phyloP scores from a whole-genome alignment of 2,113 vertebrate species.

The Peucedramus taeniatus region DNA sequence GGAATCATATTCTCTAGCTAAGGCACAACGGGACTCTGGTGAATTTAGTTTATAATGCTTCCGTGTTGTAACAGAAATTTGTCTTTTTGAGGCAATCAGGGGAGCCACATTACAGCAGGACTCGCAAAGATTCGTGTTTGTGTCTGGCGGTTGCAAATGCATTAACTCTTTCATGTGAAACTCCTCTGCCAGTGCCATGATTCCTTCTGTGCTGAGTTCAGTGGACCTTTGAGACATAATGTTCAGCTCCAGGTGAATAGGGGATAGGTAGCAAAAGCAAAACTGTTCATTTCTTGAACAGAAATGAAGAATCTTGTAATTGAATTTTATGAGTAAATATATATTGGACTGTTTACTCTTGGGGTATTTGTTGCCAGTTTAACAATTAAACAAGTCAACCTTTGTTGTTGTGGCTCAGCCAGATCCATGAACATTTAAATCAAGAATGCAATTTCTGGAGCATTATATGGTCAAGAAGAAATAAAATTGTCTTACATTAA shows the following conservation, averaged over 20 bases:
- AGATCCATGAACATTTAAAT: background rate
- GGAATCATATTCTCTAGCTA: slow-evolving; percentile 60
- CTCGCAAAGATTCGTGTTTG: slow-evolving; percentile 18
- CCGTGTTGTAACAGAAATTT: slow-evolving; percentile 42
- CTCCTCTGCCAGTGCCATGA: background rate
- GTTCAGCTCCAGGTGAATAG: background rate
- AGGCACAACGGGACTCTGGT: slow-evolving; percentile 47
- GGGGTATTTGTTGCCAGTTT: background rate
- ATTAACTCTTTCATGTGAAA: slow-evolving; percentile 33
- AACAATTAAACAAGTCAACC: background rate
- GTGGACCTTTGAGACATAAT: background rate
- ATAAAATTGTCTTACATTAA: background rate
- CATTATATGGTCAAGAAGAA: background rate
- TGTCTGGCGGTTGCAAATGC: background rate
- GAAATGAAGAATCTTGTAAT: fast-evolving
- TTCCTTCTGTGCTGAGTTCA: background rate
- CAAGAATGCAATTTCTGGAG: background rate
- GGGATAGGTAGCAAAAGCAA: background rate
- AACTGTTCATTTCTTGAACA: background rate
- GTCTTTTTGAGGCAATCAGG: slow-evolving; percentile 57
- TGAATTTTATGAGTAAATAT: background rate
- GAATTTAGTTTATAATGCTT: slow-evolving; percentile 62
- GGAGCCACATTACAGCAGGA: slow-evolving; percentile 62
- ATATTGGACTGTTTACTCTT: background rate
- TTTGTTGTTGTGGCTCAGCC: background rate